Base-by-base conservation (phyloP, 2,888 invertebrate genomes). In the Zelleria hepariella region DNA sequence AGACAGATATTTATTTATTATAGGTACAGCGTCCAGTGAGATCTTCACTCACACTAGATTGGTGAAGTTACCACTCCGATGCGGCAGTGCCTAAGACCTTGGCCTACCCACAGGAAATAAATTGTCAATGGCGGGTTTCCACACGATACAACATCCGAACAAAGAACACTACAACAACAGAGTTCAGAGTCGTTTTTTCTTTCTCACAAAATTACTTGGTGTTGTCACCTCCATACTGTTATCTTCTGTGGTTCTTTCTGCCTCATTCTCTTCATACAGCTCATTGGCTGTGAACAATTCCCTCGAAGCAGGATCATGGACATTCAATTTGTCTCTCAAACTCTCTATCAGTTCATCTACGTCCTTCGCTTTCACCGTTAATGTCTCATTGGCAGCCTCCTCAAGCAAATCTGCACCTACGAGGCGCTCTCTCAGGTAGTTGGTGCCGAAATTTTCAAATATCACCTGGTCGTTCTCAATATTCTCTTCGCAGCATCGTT, bases 401-500 rank as follows among this genome's bases (percentile, higher is more conserved):
- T 74, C 61, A 0, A 74, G 61, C 25, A 57, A 25, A 3, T 75
- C 75, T 1, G 68, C 71, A 8, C 75, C 80, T 0, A 82, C 70
- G 0, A 86, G 63, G 0, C 83, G 67, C 60, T 87, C 87, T 56
- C 74, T 78, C 0, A 85, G 62, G 54, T 76, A 81, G 58, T 83
- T 86, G 18, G 82, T 76, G 0, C 78, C 77, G 10, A 83, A 77
- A 64, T 80, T 81, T 58, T 86, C 83, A 59, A 77, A 81, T 0
- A 83, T 75, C 0, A 78, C 79, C 59, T 80, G 81, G 60, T 86
- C 85, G 53, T 86, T 86, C 62, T 86, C 86, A 0, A 84, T 82
- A 27, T 80, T 78, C 0, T 81, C 82, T 10, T 75, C 77, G 57
- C 82, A 86, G 62, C 86, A 84, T 18, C 80, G 73, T 23, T 76